Evolutionary conservation across 2,113 vertebrate species (phyloP).

Genomic region (Larimichthys polyactis): DNA sequence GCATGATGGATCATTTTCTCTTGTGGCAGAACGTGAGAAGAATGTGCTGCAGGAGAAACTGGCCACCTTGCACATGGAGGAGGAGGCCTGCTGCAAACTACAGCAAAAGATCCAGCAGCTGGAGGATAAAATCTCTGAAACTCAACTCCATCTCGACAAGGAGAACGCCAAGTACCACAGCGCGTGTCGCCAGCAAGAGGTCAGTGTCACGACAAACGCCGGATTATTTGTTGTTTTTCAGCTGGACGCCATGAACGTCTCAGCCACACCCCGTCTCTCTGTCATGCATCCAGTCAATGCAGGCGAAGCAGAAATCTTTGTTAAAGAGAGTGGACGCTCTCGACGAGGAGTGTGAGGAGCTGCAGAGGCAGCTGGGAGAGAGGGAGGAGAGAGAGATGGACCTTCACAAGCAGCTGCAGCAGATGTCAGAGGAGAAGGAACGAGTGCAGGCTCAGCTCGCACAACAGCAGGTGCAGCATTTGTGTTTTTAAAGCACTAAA

Average conservation of each 20-base stretch:
- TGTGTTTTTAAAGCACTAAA: neutral
- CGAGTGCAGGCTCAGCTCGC: conserved; percentile 76
- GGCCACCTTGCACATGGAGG: conserved; percentile 64
- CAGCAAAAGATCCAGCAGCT: conserved; percentile 84
- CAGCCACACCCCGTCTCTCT: neutral
- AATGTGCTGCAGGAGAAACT: conserved; percentile 81
- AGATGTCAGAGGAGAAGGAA: conserved; percentile 74
- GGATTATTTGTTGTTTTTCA: neutral
- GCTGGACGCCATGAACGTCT: neutral
- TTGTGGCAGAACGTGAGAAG: conserved; percentile 74
- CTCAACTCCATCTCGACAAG: conserved; percentile 85
- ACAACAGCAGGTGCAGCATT: conserved; percentile 85
- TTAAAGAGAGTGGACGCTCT: conserved; percentile 87
- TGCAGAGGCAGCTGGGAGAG: conserved; percentile 83
- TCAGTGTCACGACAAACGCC: conserved; percentile 60
- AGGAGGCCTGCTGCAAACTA: conserved; percentile 73
- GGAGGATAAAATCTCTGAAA: conserved; percentile 80
- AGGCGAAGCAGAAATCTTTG: conserved; percentile 89
- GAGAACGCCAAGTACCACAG: conserved; percentile 89
- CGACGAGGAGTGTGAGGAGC: conserved; percentile 88
- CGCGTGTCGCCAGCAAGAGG: conserved; percentile 89
- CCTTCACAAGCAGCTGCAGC: conserved; percentile 77
- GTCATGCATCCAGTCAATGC: conserved; percentile 85
- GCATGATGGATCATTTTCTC: neutral
- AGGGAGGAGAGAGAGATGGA: conserved; percentile 81